A percentile compares a stretch with the other conserved stretches of the same genome.
Evolutionary conservation across 2,797 vertebrate species (phyloP).

Genomic region (Hyperoplus lanceolatus): DNA sequence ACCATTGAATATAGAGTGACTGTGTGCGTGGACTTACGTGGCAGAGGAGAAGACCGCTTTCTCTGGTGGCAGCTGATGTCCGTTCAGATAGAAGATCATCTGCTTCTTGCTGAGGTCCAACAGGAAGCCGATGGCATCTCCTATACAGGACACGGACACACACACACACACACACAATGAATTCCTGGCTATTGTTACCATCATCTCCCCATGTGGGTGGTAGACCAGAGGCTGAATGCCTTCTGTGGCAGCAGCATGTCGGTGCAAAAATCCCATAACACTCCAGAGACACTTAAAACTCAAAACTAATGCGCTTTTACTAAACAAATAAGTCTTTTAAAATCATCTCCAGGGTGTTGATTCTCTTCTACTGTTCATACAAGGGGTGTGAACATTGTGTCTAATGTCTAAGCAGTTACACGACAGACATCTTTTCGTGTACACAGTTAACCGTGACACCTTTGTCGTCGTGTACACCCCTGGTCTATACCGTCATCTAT

Average conservation of each 20-base stretch:
- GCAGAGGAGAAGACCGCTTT: conserved; percentile 99
- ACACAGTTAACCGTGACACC: too few species aligned
- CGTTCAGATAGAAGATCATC: conserved; percentile 99
- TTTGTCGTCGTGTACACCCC: too few species aligned
- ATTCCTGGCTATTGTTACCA: conserved; percentile 6
- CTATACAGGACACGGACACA: conserved; percentile 76
- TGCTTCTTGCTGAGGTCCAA: conserved; percentile 98
- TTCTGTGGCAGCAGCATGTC: conserved; percentile 32
- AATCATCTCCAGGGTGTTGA: conserved; percentile 1
- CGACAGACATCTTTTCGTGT: too few species aligned
- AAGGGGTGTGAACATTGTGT: too few species aligned
- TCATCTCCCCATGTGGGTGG: conserved; percentile 25
- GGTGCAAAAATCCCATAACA: conserved; percentile 34
- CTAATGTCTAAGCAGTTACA: too few species aligned
- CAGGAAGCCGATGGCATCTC: conserved; percentile 97
- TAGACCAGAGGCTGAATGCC: conserved; percentile 16
- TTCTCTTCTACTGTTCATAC: neutral
- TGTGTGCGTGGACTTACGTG: conserved; percentile 86
- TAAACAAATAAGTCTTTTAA: conserved; percentile 5
- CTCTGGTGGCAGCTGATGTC: conserved; percentile 96
- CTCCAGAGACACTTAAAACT: conserved; percentile 17
- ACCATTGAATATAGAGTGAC: neutral
- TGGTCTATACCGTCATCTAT: neutral
- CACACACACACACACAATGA: neutral
- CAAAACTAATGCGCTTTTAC: neutral